A percentile compares a stretch with the other conserved stretches of the same genome.
Evolutionary conservation across 2,888 invertebrate species (phyloP).

Genomic region (Brenthis daphne): DNA sequence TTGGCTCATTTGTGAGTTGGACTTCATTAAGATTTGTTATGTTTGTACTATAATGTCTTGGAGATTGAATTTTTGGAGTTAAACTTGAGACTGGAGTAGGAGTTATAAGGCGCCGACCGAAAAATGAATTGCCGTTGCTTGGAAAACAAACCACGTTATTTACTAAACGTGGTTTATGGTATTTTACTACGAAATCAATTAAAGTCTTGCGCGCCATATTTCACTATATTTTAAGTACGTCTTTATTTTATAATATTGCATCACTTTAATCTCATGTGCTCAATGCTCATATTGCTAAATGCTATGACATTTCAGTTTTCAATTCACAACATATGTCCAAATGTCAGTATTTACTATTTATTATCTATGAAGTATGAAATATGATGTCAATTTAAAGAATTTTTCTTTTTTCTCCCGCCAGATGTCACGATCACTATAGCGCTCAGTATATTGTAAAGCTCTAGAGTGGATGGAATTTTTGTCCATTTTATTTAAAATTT

Average conservation of each 20-base stretch:
- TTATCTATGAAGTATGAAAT: too few relatives aligned
- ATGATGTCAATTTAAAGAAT: background rate
- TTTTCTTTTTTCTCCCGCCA: too few relatives aligned
- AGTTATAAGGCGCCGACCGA: constrained; percentile 63
- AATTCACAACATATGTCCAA: too few relatives aligned
- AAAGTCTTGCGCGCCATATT: constrained; percentile 70
- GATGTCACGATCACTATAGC: too few relatives aligned
- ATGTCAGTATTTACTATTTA: too few relatives aligned
- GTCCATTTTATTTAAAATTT: too few relatives aligned
- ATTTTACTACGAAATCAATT: constrained; percentile 74
- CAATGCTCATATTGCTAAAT: too few relatives aligned
- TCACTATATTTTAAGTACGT: constrained; percentile 1
- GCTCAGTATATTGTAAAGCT: too few relatives aligned
- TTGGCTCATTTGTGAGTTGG: constrained; percentile 49
- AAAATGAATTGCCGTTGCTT: constrained; percentile 73
- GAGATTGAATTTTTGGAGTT: constrained; percentile 61
- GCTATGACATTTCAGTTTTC: too few relatives aligned
- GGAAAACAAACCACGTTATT: constrained; percentile 73
- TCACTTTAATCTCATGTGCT: constrained; percentile 26
- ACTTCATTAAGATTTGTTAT: constrained; percentile 53
- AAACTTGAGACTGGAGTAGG: constrained; percentile 52
- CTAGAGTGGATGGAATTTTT: too few relatives aligned
- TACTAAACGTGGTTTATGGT: constrained; percentile 69
- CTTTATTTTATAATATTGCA: constrained; percentile 40
- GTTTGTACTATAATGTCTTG: constrained; percentile 62